Evolutionary conservation across 2,797 vertebrate genomes (phyloP).

Genomic region (Sylvilagus floridanus): DNA sequence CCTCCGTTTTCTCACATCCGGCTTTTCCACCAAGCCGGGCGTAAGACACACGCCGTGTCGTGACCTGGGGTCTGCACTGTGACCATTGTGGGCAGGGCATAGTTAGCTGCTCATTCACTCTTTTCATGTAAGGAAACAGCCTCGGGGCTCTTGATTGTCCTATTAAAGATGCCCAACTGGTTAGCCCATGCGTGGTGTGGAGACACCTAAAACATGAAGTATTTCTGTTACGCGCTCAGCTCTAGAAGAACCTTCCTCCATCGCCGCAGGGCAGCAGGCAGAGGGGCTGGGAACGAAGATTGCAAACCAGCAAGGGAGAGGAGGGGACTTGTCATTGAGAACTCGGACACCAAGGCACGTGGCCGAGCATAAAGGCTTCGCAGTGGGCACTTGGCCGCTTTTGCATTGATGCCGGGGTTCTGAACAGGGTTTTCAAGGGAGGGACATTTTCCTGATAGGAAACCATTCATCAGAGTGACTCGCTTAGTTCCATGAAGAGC

Average conservation of each 20-base stretch:
- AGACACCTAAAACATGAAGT: conserved; percentile 18
- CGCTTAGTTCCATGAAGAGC: neutral
- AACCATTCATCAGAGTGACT: conserved; percentile 21
- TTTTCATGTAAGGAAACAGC: neutral
- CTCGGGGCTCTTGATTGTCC: neutral
- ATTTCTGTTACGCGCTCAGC: neutral
- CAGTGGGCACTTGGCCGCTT: neutral
- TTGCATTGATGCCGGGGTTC: neutral
- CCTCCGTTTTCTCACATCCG: neutral
- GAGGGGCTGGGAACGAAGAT: neutral
- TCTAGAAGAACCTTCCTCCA: neutral
- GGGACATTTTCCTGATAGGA: conserved; percentile 27
- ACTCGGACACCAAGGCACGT: neutral
- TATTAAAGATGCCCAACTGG: neutral
- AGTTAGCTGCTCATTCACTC: neutral
- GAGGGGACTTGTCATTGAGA: neutral
- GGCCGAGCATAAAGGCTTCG: neutral
- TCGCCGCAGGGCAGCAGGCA: neutral
- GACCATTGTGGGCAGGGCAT: neutral
- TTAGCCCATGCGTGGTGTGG: neutral
- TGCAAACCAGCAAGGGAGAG: neutral
- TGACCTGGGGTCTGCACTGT: neutral
- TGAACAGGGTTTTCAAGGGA: conserved; percentile 44
- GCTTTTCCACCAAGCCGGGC: neutral
- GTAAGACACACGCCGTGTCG: neutral